Evolutionary conservation across 2,113 vertebrate species (phyloP), one percentile per base, ranked within the genome.

Genomic region (Ammodytes dubius): DNA sequence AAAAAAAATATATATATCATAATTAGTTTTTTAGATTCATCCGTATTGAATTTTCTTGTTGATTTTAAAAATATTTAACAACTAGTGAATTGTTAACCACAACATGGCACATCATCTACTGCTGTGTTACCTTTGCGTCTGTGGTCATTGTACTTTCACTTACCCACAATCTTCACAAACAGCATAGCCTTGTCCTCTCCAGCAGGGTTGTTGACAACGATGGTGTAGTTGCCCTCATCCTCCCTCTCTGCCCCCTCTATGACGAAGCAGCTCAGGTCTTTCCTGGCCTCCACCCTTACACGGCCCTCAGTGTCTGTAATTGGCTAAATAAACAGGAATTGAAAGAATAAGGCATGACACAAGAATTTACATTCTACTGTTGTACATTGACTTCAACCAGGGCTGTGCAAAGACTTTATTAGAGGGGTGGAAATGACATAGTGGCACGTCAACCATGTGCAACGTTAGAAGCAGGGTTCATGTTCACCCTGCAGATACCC

Each of bases 121-220:
- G 5, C 11, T 2, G 2, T 43, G 15, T 65, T 50, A 37, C 7
- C 27, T 50, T 37, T 0, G 4, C n/a, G 49, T 35, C 5, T 47
- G 19, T 19, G 47, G n/a, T 47, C 14, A 1, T 40, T 56, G 12
- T 6, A 35, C 3, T 14, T 27, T 58, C 19, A 87, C 95, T 75
- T 47, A 97, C 97, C 97, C 8, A 98, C 96, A 63, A 98, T 96
- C 84, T 96, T 95, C 65, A 98, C 10, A 69, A 94, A 90, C 77
- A 98, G 83, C 64, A 91, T 60, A 15, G 96, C 96, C 70, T 96
- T 94, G 15, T 98, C 97, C 73, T 98, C 96, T 68, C 97, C 97
- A 0, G 61, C 89, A 0, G 97, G 96, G 82, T 98, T 98, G 77
- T 93, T 93, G 35, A 98, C 97, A 58, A 91, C 92, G 85, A 98